A percentile compares a stretch with the other conserved stretches of the same genome.
Evolutionary conservation across 2,797 vertebrate genomes (phyloP).

Genomic region (Etheostoma perlongum): DNA sequence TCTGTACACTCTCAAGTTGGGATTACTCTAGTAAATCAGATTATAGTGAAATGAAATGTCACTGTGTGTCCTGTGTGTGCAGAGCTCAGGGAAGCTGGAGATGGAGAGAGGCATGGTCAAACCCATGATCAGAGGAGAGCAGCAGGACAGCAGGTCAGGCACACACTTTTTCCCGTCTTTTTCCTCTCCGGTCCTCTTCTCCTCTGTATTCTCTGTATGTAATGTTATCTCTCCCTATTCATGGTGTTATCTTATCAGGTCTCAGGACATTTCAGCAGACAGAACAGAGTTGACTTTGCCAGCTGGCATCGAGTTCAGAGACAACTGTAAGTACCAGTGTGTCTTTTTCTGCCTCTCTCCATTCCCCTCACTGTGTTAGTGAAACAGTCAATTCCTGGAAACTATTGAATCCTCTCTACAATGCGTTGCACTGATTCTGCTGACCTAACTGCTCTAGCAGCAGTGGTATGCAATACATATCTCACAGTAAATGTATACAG

Average conservation of each 20-base stretch:
- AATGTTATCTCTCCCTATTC: background rate
- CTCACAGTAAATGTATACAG: background rate
- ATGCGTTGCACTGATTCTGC: background rate
- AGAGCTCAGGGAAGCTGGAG: slow-evolving; percentile 94
- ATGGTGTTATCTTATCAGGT: slow-evolving; percentile 76
- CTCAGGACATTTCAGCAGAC: slow-evolving; percentile 88
- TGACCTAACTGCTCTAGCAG: slow-evolving; percentile 2
- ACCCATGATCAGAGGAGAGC: slow-evolving; percentile 92
- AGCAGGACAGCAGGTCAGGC: slow-evolving; percentile 88
- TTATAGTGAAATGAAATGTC: background rate
- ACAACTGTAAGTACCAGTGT: slow-evolving; percentile 91
- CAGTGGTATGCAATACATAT: background rate
- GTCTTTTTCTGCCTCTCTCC: background rate
- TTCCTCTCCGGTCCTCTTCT: background rate
- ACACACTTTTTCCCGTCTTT: background rate
- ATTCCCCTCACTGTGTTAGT: slow-evolving; percentile 11
- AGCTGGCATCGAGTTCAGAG: slow-evolving; percentile 97
- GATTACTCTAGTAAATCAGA: background rate
- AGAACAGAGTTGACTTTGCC: slow-evolving; percentile 90
- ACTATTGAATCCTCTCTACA: slow-evolving; percentile 55
- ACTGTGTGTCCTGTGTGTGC: slow-evolving; percentile 32
- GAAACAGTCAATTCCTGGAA: slow-evolving; percentile 63
- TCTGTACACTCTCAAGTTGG: background rate
- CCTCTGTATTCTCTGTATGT: background rate
- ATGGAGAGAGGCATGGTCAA: slow-evolving; percentile 95